Conservation (phyloP, 2,888 invertebrate genomes). For the Trisateles emortualis region DNA sequence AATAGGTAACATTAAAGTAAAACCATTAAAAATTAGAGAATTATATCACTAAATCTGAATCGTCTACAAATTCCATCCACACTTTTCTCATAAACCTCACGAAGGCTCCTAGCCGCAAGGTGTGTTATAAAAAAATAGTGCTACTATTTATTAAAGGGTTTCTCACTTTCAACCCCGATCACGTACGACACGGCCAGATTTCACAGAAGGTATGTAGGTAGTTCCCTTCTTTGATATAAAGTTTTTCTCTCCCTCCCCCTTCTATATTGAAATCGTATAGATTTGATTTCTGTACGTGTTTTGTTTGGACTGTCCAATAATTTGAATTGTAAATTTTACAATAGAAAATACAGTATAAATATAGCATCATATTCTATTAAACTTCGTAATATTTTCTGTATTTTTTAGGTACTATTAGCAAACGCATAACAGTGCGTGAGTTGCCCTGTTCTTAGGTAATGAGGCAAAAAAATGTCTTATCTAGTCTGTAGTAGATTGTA, state of each 20-base stretch:
- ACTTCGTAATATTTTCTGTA: no score
- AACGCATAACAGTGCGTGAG: no score
- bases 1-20: no score
- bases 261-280: slow-evolving; percentile 78
- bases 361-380: neutral
- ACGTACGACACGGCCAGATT: slow-evolving; percentile 78
- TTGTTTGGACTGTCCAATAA: slow-evolving; percentile 29
- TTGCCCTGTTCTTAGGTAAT: no score
- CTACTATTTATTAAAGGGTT: slow-evolving; percentile 83
- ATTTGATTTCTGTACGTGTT: slow-evolving; percentile 55
- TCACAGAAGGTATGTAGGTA: slow-evolving; percentile 66
- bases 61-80: slow-evolving; percentile 72
- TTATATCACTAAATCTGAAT: neutral
- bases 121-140: slow-evolving; percentile 79
- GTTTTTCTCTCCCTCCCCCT: slow-evolving; percentile 62
- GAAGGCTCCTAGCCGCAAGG: slow-evolving; percentile 67
- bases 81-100: slow-evolving; percentile 73
- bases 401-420: no score
- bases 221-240: slow-evolving; percentile 72
- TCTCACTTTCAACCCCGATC: slow-evolving; percentile 59
- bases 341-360: no score
- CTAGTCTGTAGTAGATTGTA: no score
- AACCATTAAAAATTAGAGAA: no score
- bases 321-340: neutral
- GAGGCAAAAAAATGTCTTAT: no score